Base-by-base conservation (phyloP, 2,797 vertebrate genomes). In the Moxostoma hubbsi region DNA sequence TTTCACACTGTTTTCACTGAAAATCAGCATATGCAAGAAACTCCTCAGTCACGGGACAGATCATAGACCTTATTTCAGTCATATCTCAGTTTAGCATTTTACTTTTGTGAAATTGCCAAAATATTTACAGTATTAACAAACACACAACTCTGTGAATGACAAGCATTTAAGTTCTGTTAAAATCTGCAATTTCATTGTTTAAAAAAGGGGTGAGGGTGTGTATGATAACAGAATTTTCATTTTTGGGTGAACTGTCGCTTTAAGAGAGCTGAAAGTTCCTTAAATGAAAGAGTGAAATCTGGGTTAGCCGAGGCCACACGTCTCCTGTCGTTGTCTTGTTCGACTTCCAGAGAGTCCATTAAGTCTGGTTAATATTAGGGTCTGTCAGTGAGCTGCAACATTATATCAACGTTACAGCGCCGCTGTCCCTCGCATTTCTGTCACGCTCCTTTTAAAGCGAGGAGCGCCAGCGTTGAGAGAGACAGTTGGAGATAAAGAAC, bases 401-500 rank as follows among this genome's bases (percentile, higher is more conserved):
- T 79, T 83, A 64, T 66, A 59, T 57, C 16, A 59, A 73, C 46
- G 79, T 78, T 82, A 80, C 68, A 5, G 50, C 54, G 66, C 46
- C 49, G 15, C 69, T 18, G 15, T 57, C 45, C 54, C 47, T 61
- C 24, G 24, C 61, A 6, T 59, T 57, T 71, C 62, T 54, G 61
- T 64, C 50, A 51, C 6, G 6, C 66, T 69, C 66, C 66, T 51
- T 63, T 77, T 66, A 59, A 59, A 65, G 47, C 59, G 62, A 57
- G 73, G 80, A 67, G 74, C 9, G 80, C 43, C 66, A 49, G 73
- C 47, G 83, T 13, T 82, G 83, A 82, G 57, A 84, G 77, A 82
- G 64, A 12, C 15, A 62, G 53, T 70, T 61, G 16, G 72, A 86
- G 88, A 69, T 77, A 77, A 87, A n/a, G 63, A 73, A 47, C 82